Conservation (phyloP, 1,140 invertebrate genomes). For the Trissolcus basalis region DNA sequence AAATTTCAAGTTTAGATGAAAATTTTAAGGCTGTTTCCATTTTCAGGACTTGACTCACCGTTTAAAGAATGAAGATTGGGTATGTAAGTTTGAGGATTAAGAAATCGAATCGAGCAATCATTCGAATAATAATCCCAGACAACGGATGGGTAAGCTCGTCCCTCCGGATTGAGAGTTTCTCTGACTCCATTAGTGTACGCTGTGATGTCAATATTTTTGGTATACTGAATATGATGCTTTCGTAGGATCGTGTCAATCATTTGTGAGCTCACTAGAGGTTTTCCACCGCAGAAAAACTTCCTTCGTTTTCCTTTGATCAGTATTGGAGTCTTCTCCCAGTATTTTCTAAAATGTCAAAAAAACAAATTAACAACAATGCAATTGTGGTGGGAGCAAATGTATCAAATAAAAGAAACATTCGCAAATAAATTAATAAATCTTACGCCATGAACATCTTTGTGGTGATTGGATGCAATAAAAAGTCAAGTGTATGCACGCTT, state of each 20-base stretch:
- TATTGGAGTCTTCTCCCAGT: conserved; percentile 87
- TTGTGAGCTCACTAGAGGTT: conserved; percentile 83
- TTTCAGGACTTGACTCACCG: conserved; percentile 61
- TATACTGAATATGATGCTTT: conserved; percentile 85
- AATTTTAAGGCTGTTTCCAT: conserved; percentile 6
- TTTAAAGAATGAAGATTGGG: conserved; percentile 79
- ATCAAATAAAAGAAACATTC: neutral
- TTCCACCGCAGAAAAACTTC: conserved; percentile 79
- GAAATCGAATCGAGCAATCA: conserved; percentile 92
- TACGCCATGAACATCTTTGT: no score
- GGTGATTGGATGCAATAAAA: no score
- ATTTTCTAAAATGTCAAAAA: conserved; percentile 10
- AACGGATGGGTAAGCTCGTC: conserved; percentile 83
- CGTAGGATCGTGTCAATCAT: conserved; percentile 87
- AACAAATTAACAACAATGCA: conserved; percentile 7
- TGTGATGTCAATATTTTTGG: conserved; percentile 94
- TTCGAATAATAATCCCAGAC: conserved; percentile 95
- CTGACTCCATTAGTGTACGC: conserved; percentile 86
- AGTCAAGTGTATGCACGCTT: no score
- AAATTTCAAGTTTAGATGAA: neutral
- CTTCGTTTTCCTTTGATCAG: conserved; percentile 77
- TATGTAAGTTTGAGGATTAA: conserved; percentile 96
- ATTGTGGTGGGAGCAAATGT: neutral
- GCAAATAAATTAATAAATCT: no score
- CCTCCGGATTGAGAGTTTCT: conserved; percentile 91